Conservation (phyloP, 2,888 invertebrate genomes). For the Ochropleura leucogaster region DNA sequence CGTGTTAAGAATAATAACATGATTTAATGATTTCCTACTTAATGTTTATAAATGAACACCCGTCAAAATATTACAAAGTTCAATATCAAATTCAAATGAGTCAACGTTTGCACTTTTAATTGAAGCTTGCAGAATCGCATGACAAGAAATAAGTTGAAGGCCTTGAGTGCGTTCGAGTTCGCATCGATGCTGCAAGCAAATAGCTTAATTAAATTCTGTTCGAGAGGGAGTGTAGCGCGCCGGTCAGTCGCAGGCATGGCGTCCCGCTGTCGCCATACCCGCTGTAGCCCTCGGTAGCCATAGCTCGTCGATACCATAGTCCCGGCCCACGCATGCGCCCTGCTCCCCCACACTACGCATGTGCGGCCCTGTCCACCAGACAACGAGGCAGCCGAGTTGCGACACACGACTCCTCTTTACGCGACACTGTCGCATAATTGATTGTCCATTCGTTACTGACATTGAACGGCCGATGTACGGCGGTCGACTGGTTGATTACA, state of each 20-base stretch:
- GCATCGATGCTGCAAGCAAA: slow-evolving; percentile 69
- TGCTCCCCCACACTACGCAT: slow-evolving; percentile 75
- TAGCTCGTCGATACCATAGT: slow-evolving; percentile 77
- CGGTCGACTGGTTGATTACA: slow-evolving; percentile 81
- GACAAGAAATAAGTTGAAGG: slow-evolving; percentile 58
- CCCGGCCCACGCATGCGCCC: slow-evolving; percentile 81
- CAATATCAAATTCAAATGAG: slow-evolving; percentile 27
- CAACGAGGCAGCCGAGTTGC: slow-evolving; percentile 76
- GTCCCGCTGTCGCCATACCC: slow-evolving; percentile 75
- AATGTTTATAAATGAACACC: slow-evolving; percentile 27
- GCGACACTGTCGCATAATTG: slow-evolving; percentile 87
- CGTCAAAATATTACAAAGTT: slow-evolving; percentile 37
- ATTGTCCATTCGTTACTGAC: slow-evolving; percentile 89
- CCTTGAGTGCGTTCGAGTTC: slow-evolving; percentile 69
- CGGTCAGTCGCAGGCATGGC: slow-evolving; percentile 75
- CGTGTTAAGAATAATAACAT: slow-evolving; percentile 6
- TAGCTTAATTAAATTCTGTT: slow-evolving; percentile 74
- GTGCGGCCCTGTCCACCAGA: slow-evolving; percentile 75
- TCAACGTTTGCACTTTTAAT: slow-evolving; percentile 34
- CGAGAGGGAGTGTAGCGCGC: slow-evolving; percentile 66
- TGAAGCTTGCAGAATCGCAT: slow-evolving; percentile 14
- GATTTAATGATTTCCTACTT: slow-evolving; percentile 20
- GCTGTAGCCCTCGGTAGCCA: slow-evolving; percentile 53
- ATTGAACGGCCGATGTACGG: slow-evolving; percentile 84
- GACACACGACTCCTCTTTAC: slow-evolving; percentile 84